Evolutionary conservation across 2,888 invertebrate species (phyloP).

Genomic region (Melikaiella ostensackeni): DNA sequence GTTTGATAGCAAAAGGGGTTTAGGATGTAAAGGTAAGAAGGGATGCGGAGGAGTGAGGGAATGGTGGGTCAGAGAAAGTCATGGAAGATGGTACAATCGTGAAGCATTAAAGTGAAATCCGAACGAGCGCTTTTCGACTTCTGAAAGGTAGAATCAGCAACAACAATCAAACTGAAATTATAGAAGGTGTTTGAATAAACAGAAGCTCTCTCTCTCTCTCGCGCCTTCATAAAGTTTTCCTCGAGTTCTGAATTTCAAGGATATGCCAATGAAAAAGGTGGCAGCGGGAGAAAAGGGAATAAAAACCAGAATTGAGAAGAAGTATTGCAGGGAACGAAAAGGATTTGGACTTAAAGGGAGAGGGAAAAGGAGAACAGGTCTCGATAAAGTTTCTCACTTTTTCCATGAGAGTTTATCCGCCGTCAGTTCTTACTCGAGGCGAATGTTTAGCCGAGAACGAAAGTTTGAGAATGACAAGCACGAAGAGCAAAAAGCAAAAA

Average conservation of each 20-base stretch:
- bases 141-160: neutral
- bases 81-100: too few species aligned
- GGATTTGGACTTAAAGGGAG: neutral
- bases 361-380: constrained; percentile 10
- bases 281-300: neutral
- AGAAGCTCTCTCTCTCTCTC: neutral
- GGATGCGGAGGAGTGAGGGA: neutral
- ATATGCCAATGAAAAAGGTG: neutral
- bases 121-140: neutral
- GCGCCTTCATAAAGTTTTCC: neutral
- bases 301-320: neutral
- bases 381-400: constrained; percentile 27
- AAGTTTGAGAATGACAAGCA: neutral
- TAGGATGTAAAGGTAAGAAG: too few species aligned
- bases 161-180: neutral
- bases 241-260: neutral
- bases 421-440: neutral
- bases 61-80: neutral
- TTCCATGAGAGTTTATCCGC: neutral
- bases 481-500: neutral
- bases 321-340: neutral
- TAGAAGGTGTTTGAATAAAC: neutral
- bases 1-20: too few species aligned
- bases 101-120: neutral
- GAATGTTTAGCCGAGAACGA: neutral